These are phyloP conservation scores for Poecilia wingei DNA, from an alignment of 2,797 vertebrate species.

Conservation along the genomic window DNA sequence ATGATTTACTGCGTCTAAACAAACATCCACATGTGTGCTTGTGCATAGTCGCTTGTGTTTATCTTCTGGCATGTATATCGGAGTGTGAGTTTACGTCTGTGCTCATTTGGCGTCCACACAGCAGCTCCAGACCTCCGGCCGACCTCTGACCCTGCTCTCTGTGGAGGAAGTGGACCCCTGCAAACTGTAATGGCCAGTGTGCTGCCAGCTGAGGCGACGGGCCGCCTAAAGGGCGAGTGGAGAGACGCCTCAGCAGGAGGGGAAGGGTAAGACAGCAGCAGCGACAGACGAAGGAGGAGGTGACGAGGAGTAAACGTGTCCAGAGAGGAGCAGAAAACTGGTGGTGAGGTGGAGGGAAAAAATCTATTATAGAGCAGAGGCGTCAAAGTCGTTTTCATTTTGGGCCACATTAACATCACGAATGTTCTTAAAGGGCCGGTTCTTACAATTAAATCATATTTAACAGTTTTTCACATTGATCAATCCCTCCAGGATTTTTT, in stretches of 20 bases:
- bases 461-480: no score
- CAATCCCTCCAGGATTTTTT: no score
- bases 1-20: constrained; percentile 64
- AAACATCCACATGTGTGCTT: constrained; percentile 49
- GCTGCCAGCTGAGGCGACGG: constrained; percentile 45
- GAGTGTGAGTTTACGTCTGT: constrained; percentile 19
- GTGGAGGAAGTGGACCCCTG: constrained; percentile 54
- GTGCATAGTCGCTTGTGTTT: constrained; percentile 29
- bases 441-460: no score
- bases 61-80: constrained; percentile 17
- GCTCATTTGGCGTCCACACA: constrained; percentile 33
- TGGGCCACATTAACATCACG: no score
- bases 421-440: no score
- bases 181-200: constrained; percentile 53
- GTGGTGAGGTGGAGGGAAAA: no score
- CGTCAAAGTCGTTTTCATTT: no score
- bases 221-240: constrained; percentile 54
- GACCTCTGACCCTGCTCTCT: constrained; percentile 63
- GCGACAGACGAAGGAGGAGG: constrained; percentile 23
- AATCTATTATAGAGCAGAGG: no score
- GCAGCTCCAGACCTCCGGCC: constrained; percentile 59
- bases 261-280: constrained; percentile 22
- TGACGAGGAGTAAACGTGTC: constrained; percentile 39
- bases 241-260: constrained; percentile 49
- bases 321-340: constrained; percentile 9